Percentiles rank a stretch among this genome's conserved stretches.
These are phyloP conservation scores for Dromiciops gliroides DNA, from an alignment of 2,113 vertebrate species.

Conservation along the genomic window DNA sequence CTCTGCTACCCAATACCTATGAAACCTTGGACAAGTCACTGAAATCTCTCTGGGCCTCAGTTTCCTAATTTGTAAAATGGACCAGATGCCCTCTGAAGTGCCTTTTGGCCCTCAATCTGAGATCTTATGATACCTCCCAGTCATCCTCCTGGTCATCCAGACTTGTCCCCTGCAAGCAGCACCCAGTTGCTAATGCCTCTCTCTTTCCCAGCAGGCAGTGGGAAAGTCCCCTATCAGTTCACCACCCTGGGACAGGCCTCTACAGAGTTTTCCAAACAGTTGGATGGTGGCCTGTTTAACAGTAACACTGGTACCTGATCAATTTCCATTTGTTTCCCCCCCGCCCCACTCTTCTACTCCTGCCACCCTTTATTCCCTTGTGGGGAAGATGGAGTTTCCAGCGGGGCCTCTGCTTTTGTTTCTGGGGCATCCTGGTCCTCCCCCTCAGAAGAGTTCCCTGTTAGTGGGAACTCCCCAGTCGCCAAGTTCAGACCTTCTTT, in stretches of 20 bases:
- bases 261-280: slow-evolving; percentile 85
- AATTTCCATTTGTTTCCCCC: not conserved
- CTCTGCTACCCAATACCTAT: not conserved
- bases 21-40: not conserved
- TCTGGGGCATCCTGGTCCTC: slow-evolving; percentile 40
- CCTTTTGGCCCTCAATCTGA: not conserved
- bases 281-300: slow-evolving; percentile 84
- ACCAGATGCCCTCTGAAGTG: not conserved
- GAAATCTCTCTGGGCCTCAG: not conserved
- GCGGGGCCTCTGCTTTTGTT: slow-evolving; percentile 40
- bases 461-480: slow-evolving; percentile 17
- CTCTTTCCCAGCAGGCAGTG: slow-evolving; percentile 84
- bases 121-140: not conserved
- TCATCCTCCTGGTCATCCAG: not conserved
- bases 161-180: slow-evolving; percentile 37
- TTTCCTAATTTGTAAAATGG: not conserved
- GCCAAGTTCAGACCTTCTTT: not conserved
- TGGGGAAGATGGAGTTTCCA: slow-evolving; percentile 28
- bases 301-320: slow-evolving; percentile 83
- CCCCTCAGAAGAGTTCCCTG: slow-evolving; percentile 20
- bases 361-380: not conserved
- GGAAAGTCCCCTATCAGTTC: slow-evolving; percentile 86
- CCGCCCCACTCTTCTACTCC: not conserved
- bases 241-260: slow-evolving; percentile 86
- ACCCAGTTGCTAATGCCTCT: slow-evolving; percentile 66